These are phyloP conservation scores for Hippoglossus hippoglossus DNA, from an alignment of 2,797 vertebrate genomes.

Conservation along the genomic window DNA sequence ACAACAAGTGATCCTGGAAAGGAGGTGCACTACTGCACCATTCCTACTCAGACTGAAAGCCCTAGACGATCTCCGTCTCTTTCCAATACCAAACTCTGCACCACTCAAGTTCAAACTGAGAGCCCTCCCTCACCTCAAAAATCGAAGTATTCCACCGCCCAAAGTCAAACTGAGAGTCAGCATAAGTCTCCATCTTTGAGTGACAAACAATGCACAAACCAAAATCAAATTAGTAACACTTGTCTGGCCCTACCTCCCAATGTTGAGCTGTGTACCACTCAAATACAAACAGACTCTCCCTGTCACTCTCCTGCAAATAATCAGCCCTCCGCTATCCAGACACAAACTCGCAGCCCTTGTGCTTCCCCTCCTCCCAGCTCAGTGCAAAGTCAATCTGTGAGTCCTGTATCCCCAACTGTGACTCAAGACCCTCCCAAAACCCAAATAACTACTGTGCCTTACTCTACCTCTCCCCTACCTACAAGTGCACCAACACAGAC, in stretches of 20 bases:
- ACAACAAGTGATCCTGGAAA: slow-evolving; percentile 83
- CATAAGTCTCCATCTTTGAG: slow-evolving; percentile 48
- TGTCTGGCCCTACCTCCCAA: slow-evolving; percentile 57
- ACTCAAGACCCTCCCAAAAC: slow-evolving; percentile 52
- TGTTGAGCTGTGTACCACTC: slow-evolving; percentile 48
- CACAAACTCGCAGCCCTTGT: slow-evolving; percentile 56
- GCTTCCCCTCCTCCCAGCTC: slow-evolving; percentile 56
- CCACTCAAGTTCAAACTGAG: slow-evolving; percentile 76
- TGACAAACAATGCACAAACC: slow-evolving; percentile 60
- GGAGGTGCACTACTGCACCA: slow-evolving; percentile 77
- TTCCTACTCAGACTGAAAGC: slow-evolving; percentile 77
- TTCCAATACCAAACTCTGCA: slow-evolving; percentile 62
- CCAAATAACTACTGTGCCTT: slow-evolving; percentile 77
- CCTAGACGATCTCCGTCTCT: slow-evolving; percentile 51
- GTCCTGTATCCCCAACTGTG: slow-evolving; percentile 31
- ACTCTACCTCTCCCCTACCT: slow-evolving; percentile 66
- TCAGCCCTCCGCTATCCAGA: slow-evolving; percentile 58
- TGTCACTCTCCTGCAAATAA: slow-evolving; percentile 32
- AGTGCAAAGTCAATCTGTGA: slow-evolving; percentile 49
- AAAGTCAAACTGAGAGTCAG: slow-evolving; percentile 70
- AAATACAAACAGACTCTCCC: slow-evolving; percentile 59
- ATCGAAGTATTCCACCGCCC: slow-evolving; percentile 66
- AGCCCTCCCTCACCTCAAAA: slow-evolving; percentile 37
- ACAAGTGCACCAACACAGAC: slow-evolving; percentile 55
- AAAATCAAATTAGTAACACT: slow-evolving; percentile 46